Conservation (phyloP, 1,140 invertebrate species). For the Vanessa tameamea region DNA sequence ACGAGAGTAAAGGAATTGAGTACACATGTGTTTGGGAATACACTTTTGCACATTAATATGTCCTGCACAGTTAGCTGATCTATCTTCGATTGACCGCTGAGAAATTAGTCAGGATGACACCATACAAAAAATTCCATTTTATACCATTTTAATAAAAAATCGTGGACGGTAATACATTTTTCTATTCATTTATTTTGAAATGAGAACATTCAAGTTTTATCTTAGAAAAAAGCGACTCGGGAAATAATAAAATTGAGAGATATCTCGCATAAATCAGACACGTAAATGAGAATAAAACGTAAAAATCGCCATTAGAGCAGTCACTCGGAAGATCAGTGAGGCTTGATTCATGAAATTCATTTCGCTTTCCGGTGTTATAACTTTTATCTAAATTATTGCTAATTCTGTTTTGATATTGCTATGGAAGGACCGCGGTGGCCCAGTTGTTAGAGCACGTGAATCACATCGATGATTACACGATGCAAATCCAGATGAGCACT, state of each 20-base stretch:
- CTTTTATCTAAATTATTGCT: conserved; percentile 44
- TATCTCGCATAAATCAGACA: conserved; percentile 50
- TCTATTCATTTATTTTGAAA: neutral
- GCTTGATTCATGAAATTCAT: conserved; percentile 50
- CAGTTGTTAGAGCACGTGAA: too few relatives aligned
- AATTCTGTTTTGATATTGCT: conserved; percentile 28
- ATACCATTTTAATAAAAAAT: neutral
- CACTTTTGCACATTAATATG: too few relatives aligned
- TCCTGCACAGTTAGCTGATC: too few relatives aligned
- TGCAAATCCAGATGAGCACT: too few relatives aligned
- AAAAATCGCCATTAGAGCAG: conserved; percentile 53
- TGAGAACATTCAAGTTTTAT: conserved; percentile 1
- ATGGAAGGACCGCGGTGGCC: neutral
- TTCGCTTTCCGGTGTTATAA: conserved; percentile 47
- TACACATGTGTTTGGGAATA: too few relatives aligned
- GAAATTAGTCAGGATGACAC: too few relatives aligned
- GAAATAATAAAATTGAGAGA: conserved; percentile 49
- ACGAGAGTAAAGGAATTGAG: too few relatives aligned
- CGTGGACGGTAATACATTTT: neutral
- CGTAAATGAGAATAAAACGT: conserved; percentile 50
- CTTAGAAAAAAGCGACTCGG: conserved; percentile 2
- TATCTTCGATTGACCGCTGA: too few relatives aligned
- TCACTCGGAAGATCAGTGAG: conserved; percentile 46
- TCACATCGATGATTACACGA: too few relatives aligned
- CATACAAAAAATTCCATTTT: too few relatives aligned